Evolutionary conservation across 2,113 vertebrate species (phyloP).

Genomic region (Bufo gargarizans): DNA sequence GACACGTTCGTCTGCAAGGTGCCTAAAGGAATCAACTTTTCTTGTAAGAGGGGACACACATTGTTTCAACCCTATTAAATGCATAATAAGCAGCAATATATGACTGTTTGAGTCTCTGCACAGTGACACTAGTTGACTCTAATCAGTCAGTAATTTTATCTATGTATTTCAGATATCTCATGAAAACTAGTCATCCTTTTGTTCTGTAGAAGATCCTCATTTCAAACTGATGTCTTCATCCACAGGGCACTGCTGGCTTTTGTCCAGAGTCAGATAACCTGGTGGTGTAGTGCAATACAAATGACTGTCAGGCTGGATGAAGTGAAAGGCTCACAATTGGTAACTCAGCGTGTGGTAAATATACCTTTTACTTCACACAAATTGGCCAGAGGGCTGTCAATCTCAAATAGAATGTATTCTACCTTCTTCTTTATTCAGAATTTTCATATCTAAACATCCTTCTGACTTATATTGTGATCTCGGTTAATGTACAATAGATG

Average conservation of each 20-base stretch:
- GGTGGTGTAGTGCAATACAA: background rate
- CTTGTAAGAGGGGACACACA: too few relatives aligned
- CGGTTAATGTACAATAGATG: background rate
- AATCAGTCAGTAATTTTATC: background rate
- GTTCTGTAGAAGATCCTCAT: conserved; percentile 4
- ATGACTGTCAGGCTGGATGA: conserved; percentile 28
- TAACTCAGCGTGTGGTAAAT: conserved; percentile 32
- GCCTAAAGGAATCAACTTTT: too few relatives aligned
- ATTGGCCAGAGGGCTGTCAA: background rate
- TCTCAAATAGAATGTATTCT: background rate
- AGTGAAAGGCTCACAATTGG: conserved; percentile 24
- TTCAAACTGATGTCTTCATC: conserved; percentile 37
- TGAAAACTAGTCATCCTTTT: background rate
- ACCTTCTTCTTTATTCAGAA: background rate
- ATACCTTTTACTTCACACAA: conserved; percentile 27
- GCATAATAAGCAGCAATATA: background rate
- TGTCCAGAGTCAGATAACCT: conserved; percentile 40
- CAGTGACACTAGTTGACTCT: background rate
- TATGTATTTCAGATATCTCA: background rate
- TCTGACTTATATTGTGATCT: background rate
- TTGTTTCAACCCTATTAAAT: background rate
- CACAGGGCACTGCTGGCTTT: conserved; percentile 6
- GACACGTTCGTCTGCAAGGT: too few relatives aligned
- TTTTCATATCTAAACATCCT: background rate
- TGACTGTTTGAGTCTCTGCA: background rate